phyloP scores from a whole-genome alignment of 2,113 vertebrate species.

The Brevimyrus niger region DNA sequence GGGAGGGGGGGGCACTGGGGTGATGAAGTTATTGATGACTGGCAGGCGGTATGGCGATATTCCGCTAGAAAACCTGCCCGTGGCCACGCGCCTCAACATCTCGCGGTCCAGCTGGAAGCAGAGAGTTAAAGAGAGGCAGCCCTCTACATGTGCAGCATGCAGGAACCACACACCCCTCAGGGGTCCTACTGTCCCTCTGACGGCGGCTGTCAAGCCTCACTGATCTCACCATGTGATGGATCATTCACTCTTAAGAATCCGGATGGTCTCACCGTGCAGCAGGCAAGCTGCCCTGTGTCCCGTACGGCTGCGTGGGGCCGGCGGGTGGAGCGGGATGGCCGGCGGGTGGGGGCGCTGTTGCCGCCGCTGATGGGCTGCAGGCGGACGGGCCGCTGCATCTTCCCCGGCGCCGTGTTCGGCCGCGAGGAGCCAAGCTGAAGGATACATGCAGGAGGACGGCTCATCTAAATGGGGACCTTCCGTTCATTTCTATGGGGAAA shows the following conservation, averaged over 20 bases:
- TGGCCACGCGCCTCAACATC: slow-evolving; percentile 39
- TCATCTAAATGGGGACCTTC: no score
- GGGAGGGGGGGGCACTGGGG: slow-evolving; percentile 72
- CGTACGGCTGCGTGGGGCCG: slow-evolving; percentile 33
- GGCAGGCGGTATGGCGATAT: slow-evolving; percentile 69
- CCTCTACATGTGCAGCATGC: background rate
- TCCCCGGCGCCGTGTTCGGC: slow-evolving; percentile 77
- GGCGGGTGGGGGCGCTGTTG: slow-evolving; percentile 42
- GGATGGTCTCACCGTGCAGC: slow-evolving; percentile 51
- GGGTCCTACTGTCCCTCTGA: background rate
- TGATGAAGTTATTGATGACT: slow-evolving; percentile 54
- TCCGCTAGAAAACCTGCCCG: slow-evolving; percentile 40
- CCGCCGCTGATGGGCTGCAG: slow-evolving; percentile 63
- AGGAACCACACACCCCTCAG: no score
- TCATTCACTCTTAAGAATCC: background rate
- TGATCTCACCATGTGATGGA: background rate
- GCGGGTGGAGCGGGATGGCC: slow-evolving; percentile 44
- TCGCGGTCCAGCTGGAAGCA: slow-evolving; percentile 61
- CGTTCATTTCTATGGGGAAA: no score
- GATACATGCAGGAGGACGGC: slow-evolving; percentile 15
- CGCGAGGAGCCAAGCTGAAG: slow-evolving; percentile 59
- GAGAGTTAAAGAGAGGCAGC: background rate
- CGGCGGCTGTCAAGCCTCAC: background rate
- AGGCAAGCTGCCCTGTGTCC: slow-evolving; percentile 47
- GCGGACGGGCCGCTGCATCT: slow-evolving; percentile 59